Conservation (phyloP, 2,888 invertebrate genomes). For the Oasisia sp. region DNA sequence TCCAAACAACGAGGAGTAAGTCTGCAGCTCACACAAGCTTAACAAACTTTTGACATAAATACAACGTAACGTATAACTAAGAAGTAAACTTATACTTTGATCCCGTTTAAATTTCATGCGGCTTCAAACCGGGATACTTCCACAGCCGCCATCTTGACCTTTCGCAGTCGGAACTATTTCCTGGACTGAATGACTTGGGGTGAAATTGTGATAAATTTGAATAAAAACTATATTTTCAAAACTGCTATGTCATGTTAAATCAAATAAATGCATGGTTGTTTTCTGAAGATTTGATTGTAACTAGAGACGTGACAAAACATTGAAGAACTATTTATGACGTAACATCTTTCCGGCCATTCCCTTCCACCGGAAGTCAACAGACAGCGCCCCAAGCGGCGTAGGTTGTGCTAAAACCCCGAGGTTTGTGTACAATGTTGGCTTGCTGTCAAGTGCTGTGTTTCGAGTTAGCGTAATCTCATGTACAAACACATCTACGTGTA, state of each 20-base stretch:
- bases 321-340: slow-evolving; percentile 13
- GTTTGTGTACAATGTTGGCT: not conserved
- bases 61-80: not conserved
- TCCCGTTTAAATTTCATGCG: not conserved
- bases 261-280: not conserved
- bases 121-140: slow-evolving; percentile 12
- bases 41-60: not conserved
- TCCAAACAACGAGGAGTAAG: not conserved
- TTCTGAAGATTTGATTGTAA: not conserved
- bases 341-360: not conserved
- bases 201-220: not conserved
- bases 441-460: not conserved
- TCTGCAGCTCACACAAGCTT: not conserved
- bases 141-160: slow-evolving; percentile 5
- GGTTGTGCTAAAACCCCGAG: not conserved
- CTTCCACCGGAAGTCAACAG: not conserved
- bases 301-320: not conserved
- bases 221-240: not conserved
- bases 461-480: not conserved
- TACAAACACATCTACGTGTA: not conserved
- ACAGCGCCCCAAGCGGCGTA: not conserved
- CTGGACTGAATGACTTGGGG: not conserved
- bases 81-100: not conserved
- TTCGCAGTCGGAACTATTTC: not conserved
- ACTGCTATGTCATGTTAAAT: not conserved